Evolutionary conservation across 1,140 invertebrate species (phyloP).

Genomic region (Procambarus virginalis): DNA sequence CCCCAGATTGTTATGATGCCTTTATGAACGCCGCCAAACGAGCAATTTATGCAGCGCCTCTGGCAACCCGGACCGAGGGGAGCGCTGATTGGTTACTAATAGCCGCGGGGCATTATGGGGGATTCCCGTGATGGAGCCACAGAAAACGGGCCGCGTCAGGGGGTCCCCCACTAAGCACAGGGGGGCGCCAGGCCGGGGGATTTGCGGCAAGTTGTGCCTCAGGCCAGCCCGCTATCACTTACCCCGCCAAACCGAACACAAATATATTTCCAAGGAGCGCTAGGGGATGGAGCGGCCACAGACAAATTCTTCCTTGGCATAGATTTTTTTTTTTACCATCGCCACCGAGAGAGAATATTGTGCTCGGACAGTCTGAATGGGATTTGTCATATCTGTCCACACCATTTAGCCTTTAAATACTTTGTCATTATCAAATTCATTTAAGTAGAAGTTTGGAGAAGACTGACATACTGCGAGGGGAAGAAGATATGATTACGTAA

Average conservation of each 20-base stretch:
- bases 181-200: neutral
- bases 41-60: constrained; percentile 39
- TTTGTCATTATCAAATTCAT: too few relatives aligned
- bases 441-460: too few relatives aligned
- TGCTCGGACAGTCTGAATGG: too few relatives aligned
- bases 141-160: neutral
- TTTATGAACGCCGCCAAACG: constrained; percentile 38
- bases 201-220: neutral
- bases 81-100: constrained; percentile 49
- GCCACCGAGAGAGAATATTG: too few relatives aligned
- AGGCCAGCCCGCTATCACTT: neutral
- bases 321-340: too few relatives aligned
- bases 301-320: neutral
- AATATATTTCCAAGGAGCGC: constrained; percentile 5
- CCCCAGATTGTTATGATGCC: constrained; percentile 41
- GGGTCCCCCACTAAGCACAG: neutral
- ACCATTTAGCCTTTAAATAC: too few relatives aligned
- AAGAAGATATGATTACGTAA: too few relatives aligned
- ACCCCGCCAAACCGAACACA: neutral
- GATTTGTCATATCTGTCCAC: too few relatives aligned
- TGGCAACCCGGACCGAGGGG: constrained; percentile 24
- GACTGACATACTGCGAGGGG: too few relatives aligned
- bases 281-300: neutral
- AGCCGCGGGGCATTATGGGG: constrained; percentile 38
- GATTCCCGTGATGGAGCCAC: constrained; percentile 22